A percentile compares a stretch with the other conserved stretches of the same genome.
phyloP scores from a whole-genome alignment of 2,888 invertebrate genomes.

The Chydorus sphaericus region DNA sequence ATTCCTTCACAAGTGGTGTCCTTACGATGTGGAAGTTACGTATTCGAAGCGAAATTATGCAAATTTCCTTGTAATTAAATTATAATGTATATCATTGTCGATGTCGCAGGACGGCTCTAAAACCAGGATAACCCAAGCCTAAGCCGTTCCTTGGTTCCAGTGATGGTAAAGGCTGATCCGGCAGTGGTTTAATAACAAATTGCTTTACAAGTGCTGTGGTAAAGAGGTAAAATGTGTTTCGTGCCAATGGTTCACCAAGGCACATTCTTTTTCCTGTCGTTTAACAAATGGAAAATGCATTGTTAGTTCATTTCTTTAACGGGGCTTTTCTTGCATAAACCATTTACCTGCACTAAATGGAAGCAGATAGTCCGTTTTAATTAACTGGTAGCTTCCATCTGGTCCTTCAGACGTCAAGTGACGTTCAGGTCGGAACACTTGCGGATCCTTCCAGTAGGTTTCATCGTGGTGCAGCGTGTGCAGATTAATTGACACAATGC shows the following conservation, averaged over 20 bases:
- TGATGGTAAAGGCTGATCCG: not conserved
- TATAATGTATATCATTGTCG: no score
- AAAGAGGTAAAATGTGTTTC: not conserved
- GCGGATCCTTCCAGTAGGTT: slow-evolving; percentile 43
- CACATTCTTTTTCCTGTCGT: not conserved
- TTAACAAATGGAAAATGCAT: not conserved
- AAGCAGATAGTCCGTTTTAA: slow-evolving; percentile 41
- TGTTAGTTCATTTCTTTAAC: not conserved
- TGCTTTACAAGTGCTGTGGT: not conserved
- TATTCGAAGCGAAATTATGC: no score
- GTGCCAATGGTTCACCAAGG: no score
- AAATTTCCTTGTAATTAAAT: no score
- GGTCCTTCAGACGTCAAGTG: slow-evolving; percentile 41
- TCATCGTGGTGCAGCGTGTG: slow-evolving; percentile 40
- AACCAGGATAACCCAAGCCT: not conserved
- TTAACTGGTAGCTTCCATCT: slow-evolving; percentile 34
- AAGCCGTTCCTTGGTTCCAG: not conserved
- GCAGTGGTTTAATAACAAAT: not conserved
- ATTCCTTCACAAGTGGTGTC: no score
- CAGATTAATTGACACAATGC: slow-evolving; percentile 37
- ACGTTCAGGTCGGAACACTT: slow-evolving; percentile 46
- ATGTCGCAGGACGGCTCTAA: not conserved
- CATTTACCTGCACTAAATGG: slow-evolving; percentile 48
- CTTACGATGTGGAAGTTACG: no score
- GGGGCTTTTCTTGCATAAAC: not conserved